Conservation (phyloP, 2,113 vertebrate genomes). For the Oncorhynchus kisutch region DNA sequence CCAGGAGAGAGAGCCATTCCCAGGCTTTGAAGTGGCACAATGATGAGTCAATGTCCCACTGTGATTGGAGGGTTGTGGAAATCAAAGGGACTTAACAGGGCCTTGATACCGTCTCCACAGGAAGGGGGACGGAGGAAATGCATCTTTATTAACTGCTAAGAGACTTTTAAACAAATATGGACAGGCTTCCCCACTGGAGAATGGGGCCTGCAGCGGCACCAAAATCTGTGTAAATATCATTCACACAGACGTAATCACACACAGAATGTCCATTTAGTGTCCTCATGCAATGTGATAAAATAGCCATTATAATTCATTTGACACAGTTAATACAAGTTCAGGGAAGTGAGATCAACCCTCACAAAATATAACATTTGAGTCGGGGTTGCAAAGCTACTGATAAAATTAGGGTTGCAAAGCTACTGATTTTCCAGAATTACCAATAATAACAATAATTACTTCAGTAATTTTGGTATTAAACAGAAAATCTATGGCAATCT, state of each 20-base stretch:
- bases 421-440: too few relatives aligned
- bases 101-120: constrained; percentile 85
- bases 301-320: not conserved
- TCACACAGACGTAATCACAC: constrained; percentile 37
- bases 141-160: constrained; percentile 84
- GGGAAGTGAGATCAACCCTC: not conserved
- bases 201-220: constrained; percentile 30
- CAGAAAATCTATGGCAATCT: too few relatives aligned
- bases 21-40: constrained; percentile 89
- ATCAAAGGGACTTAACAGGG: constrained; percentile 93
- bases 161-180: constrained; percentile 84
- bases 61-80: constrained; percentile 77
- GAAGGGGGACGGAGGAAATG: constrained; percentile 79
- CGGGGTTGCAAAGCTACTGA: too few relatives aligned
- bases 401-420: too few relatives aligned
- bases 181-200: constrained; percentile 49
- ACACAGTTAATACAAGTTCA: constrained; percentile 11
- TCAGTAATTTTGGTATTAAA: too few relatives aligned
- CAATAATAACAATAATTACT: too few relatives aligned
- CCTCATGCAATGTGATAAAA: constrained; percentile 39
- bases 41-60: constrained; percentile 78
- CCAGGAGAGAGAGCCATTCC: constrained; percentile 65
- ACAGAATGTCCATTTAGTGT: constrained; percentile 40
- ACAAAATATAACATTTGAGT: not conserved
- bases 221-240: constrained; percentile 50